These are phyloP conservation scores for Trogon surrucura DNA, from an alignment of 2,113 vertebrate species.

Conservation along the genomic window DNA sequence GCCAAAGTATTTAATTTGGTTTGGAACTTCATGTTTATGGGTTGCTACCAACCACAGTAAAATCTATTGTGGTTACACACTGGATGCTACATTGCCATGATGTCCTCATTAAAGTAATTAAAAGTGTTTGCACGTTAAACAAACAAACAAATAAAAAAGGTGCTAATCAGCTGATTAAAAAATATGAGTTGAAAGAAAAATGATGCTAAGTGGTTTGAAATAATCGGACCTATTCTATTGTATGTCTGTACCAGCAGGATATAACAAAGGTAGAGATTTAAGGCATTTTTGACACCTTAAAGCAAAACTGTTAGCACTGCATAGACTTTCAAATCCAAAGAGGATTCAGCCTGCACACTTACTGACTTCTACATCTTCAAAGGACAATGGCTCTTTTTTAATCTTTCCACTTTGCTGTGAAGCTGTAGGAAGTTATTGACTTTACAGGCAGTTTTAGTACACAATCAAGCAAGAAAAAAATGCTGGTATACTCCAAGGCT, in stretches of 20 bases:
- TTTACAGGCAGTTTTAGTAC: conserved; percentile 69
- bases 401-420: conserved; percentile 73
- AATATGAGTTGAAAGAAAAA: conserved; percentile 34
- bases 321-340: conserved; percentile 76
- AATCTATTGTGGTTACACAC: not conserved
- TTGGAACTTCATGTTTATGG: not conserved
- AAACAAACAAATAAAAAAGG: not conserved
- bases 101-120: conserved; percentile 28
- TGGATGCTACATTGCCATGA: not conserved
- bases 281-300: conserved; percentile 80
- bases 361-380: conserved; percentile 79
- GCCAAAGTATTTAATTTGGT: not conserved
- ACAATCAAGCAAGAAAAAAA: conserved; percentile 66
- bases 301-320: conserved; percentile 61
- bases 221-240: conserved; percentile 44
- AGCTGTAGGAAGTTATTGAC: conserved; percentile 77
- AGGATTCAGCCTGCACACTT: conserved; percentile 78
- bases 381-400: conserved; percentile 75
- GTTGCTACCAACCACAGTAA: not conserved
- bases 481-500: conserved; percentile 35
- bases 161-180: conserved; percentile 57
- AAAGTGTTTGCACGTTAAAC: conserved; percentile 23
- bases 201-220: conserved; percentile 44
- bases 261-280: conserved; percentile 76
- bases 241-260: conserved; percentile 56